Percentiles rank a stretch among this genome's conserved stretches.
phyloP scores from a whole-genome alignment of 2,797 vertebrate genomes.

The Carapus acus region DNA sequence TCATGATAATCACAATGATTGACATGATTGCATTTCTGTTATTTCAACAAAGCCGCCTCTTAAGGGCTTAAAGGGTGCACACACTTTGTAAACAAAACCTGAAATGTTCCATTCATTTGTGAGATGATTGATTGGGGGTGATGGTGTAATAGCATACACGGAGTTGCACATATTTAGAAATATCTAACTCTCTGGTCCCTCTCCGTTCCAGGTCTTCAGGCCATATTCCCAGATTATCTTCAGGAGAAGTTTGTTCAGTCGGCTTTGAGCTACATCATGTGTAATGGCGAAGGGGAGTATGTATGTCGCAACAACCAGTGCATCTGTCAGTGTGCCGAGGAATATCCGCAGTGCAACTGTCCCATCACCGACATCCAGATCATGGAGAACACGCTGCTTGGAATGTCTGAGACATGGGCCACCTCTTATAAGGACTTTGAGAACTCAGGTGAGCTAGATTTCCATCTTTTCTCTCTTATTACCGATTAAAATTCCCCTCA shows the following conservation, averaged over 20 bases:
- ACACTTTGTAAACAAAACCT: no score
- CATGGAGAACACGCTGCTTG: slow-evolving; percentile 91
- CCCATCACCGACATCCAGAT: slow-evolving; percentile 98
- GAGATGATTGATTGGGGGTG: no score
- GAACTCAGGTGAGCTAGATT: slow-evolving; percentile 83
- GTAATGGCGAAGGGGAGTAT: slow-evolving; percentile 96
- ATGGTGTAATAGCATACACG: no score
- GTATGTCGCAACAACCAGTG: slow-evolving; percentile 91
- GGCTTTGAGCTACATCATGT: slow-evolving; percentile 99
- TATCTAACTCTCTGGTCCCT: no score
- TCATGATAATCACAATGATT: no score
- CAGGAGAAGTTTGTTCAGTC: slow-evolving; percentile 99
- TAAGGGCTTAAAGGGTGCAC: no score
- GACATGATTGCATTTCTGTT: no score
- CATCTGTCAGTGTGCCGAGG: slow-evolving; percentile 87
- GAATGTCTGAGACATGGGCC: slow-evolving; percentile 93
- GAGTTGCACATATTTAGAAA: no score
- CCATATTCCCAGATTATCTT: slow-evolving; percentile 97
- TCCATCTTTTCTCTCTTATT: not conserved
- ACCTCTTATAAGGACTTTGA: slow-evolving; percentile 97
- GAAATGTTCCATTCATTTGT: no score
- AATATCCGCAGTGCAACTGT: slow-evolving; percentile 98
- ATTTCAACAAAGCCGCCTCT: no score
- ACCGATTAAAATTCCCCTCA: not conserved
- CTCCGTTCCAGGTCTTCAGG: slow-evolving; percentile 86